Evolutionary conservation across 2,797 vertebrate genomes (phyloP).

Genomic region (Pagetopsis macropterus): DNA sequence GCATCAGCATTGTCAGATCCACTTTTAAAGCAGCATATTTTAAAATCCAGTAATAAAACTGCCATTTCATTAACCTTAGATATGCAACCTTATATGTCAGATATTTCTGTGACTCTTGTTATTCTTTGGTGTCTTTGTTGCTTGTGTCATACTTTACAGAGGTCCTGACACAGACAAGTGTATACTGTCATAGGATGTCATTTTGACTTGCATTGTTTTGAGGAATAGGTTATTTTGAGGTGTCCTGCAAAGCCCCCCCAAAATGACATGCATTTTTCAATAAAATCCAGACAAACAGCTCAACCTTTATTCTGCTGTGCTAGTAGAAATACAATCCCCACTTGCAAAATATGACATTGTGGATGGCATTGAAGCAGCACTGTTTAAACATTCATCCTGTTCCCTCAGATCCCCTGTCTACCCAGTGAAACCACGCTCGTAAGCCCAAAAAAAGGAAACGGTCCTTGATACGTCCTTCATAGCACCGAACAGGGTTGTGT

Average conservation of each 20-base stretch:
- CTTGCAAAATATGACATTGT: conserved; percentile 50
- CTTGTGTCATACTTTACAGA: conserved; percentile 1
- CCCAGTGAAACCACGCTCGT: conserved; percentile 58
- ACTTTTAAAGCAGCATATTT: too few relatives aligned
- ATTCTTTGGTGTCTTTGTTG: neutral
- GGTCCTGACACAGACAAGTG: neutral
- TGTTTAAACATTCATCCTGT: conserved; percentile 74
- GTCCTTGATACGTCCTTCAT: conserved; percentile 55
- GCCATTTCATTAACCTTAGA: neutral
- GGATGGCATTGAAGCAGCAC: conserved; percentile 57
- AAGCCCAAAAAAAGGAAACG: conserved; percentile 23
- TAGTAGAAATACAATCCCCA: conserved; percentile 51
- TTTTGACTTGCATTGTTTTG: conserved; percentile 16
- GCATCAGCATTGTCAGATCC: neutral
- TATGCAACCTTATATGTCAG: neutral
- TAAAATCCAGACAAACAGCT: conserved; percentile 32
- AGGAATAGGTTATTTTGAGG: conserved; percentile 4
- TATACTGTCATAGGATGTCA: neutral
- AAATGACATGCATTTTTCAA: conserved; percentile 30
- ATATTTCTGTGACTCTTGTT: neutral
- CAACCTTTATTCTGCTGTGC: conserved; percentile 61
- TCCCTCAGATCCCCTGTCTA: conserved; percentile 58
- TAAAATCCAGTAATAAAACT: neutral
- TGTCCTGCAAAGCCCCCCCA: neutral
- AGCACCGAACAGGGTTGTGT: conserved; percentile 14